phyloP scores from a whole-genome alignment of 2,888 invertebrate species.

The Amblyjoppa fuscipennis region DNA sequence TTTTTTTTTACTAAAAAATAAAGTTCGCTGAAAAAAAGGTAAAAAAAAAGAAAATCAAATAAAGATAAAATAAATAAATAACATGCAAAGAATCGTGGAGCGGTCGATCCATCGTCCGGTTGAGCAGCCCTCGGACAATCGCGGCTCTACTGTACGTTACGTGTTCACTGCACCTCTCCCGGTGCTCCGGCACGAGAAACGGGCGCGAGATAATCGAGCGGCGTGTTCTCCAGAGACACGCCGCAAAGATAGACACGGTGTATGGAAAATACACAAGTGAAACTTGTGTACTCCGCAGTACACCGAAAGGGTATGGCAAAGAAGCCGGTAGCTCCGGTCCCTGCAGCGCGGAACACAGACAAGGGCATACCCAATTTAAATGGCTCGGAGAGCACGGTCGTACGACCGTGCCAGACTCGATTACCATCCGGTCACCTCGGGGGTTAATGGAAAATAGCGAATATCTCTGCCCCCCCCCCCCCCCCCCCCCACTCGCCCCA shows the following conservation, averaged over 20 bases:
- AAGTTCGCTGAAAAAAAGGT: too few relatives aligned
- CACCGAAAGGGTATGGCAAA: constrained; percentile 4
- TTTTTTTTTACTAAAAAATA: too few relatives aligned
- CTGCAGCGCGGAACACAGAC: neutral
- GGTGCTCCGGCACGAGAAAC: constrained; percentile 22
- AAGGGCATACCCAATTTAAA: constrained; percentile 74
- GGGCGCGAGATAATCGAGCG: constrained; percentile 71
- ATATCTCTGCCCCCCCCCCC: constrained; percentile 38
- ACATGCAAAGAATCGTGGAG: too few relatives aligned
- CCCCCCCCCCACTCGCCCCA: constrained; percentile 11
- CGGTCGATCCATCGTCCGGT: too few relatives aligned
- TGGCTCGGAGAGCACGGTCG: constrained; percentile 58
- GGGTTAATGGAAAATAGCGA: constrained; percentile 71
- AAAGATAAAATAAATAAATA: too few relatives aligned
- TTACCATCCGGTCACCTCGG: constrained; percentile 63
- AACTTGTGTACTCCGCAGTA: neutral
- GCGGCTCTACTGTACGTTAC: neutral
- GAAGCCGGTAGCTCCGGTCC: neutral
- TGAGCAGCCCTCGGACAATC: too few relatives aligned
- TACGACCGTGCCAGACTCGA: constrained; percentile 52
- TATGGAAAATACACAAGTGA: constrained; percentile 19
- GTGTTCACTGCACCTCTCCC: neutral
- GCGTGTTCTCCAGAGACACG: constrained; percentile 71
- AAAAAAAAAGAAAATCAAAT: too few relatives aligned
- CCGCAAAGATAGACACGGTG: neutral